A percentile compares a stretch with the other conserved stretches of the same genome.
These are phyloP conservation scores for Euthynnus affinis DNA, from an alignment of 2,797 vertebrate species.

Conservation along the genomic window DNA sequence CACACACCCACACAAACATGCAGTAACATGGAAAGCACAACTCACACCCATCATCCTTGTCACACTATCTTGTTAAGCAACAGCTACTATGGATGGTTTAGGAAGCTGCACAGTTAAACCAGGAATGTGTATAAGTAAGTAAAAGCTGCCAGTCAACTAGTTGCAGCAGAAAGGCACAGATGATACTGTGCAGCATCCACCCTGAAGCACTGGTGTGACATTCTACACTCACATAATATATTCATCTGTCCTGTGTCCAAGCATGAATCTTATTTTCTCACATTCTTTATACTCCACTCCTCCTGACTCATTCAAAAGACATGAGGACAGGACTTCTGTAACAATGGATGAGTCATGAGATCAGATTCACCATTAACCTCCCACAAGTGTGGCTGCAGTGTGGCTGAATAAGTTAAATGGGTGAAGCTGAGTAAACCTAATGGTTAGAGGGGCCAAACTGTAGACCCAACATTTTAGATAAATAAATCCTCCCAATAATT, in stretches of 20 bases:
- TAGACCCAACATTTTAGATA: slow-evolving; percentile 1
- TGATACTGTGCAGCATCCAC: slow-evolving; percentile 32
- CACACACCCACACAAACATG: neutral
- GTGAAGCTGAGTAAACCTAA: slow-evolving; percentile 58
- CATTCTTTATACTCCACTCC: neutral
- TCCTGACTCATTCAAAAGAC: slow-evolving; percentile 24
- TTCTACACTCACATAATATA: slow-evolving; percentile 74
- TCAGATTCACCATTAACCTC: slow-evolving; percentile 18
- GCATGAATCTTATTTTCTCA: slow-evolving; percentile 12
- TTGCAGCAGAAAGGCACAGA: slow-evolving; percentile 61
- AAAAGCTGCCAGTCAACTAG: slow-evolving; percentile 55
- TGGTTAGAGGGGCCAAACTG: slow-evolving; percentile 17
- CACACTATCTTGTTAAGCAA: slow-evolving; percentile 58
- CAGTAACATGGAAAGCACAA: slow-evolving; percentile 35
- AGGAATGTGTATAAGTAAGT: slow-evolving; percentile 74
- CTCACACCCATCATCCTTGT: slow-evolving; percentile 37
- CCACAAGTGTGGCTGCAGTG: slow-evolving; percentile 62
- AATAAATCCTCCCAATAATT: slow-evolving; percentile 20
- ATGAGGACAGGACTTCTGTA: slow-evolving; percentile 2
- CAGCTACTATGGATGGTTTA: slow-evolving; percentile 34
- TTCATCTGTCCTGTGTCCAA: slow-evolving; percentile 45
- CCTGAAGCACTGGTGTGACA: slow-evolving; percentile 80
- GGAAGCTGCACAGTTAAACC: slow-evolving; percentile 54
- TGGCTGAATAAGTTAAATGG: slow-evolving; percentile 32
- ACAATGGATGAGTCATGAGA: slow-evolving; percentile 47